Percentiles rank a stretch among this genome's conserved stretches.
phyloP scores from a whole-genome alignment of 2,113 vertebrate species.

The Macroglossus sobrinus region DNA sequence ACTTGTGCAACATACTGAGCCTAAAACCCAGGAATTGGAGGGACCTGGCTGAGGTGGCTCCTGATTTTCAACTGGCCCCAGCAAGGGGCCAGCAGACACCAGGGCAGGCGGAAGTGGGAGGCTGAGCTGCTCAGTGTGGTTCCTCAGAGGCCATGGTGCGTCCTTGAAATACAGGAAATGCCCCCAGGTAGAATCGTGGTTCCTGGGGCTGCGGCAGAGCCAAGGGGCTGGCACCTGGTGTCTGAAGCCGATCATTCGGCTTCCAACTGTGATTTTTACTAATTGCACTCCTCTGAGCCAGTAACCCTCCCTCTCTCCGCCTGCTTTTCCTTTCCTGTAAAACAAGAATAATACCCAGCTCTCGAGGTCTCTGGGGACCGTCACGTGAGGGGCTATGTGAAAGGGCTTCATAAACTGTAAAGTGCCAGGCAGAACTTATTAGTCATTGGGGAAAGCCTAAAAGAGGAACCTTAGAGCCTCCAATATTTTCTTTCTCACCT shows the following conservation, averaged over 20 bases:
- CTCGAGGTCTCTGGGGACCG: neutral
- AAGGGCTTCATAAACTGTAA: neutral
- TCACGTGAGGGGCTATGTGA: neutral
- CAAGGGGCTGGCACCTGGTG: neutral
- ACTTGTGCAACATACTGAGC: neutral
- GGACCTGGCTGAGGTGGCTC: neutral
- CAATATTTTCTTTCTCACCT: neutral
- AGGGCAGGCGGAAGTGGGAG: neutral
- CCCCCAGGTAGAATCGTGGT: accelerated
- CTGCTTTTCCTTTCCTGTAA: neutral
- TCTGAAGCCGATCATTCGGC: neutral
- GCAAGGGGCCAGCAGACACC: neutral
- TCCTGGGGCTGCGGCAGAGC: neutral
- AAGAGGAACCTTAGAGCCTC: neutral
- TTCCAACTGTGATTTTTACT: neutral
- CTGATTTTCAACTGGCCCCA: neutral
- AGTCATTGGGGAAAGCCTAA: neutral
- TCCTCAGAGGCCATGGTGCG: neutral
- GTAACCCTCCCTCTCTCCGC: neutral
- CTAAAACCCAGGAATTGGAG: neutral
- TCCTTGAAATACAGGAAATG: neutral
- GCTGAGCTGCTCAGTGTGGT: neutral
- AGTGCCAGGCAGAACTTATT: neutral
- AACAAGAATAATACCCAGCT: neutral
- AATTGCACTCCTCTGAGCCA: neutral